Base-by-base conservation (phyloP, 2,113 vertebrate species). In the Saimiri boliviensis region DNA sequence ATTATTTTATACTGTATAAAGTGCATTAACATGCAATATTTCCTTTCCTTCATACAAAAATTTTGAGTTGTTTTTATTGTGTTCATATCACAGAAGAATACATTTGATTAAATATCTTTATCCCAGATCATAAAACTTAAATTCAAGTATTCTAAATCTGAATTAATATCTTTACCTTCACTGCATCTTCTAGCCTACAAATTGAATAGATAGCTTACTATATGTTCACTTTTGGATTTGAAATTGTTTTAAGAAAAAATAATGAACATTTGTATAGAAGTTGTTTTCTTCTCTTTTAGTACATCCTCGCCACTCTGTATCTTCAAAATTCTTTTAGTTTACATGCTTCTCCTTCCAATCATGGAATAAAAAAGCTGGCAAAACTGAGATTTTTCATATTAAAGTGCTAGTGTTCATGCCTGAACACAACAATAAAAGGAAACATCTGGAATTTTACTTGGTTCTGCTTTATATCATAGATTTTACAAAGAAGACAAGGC, bases 41-140 rank as follows among this genome's bases (percentile, higher is more conserved):
- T 93, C 6, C 89, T 94, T 94, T 96, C 40, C 94, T 76, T 86
- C 6, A 74, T 32, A 66, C 8, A 92, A 73, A 84, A 77, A 45
- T 25, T 63, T 90, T 54, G 3, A 25, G 20, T 17, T 49, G 42
- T 40, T 66, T 93, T 77, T 58, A 13, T 13, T 68, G 66, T 80
- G 76, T 63, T n/a, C 5, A 1, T 76, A 37, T 94, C 49, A 56
- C 11, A 73, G 88, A 86, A 27, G 79, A 83, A 16, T 19, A 89
- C 14, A 21, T 47, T 3, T 40, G 30, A 2, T 66, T 85, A 83
- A 93, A 10, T 58, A 32, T 73, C 14, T 82, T 77, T 93, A 21
- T 19, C 45, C 23, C 30, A 83, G 27, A 73, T n/a, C 3, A 21
- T 49, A 8, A 19, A 91, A 73, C 30, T 93, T 68, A 85, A 93